A percentile compares a stretch with the other conserved stretches of the same genome.
Conservation (phyloP, 2,113 vertebrate genomes). For the Plecotus auritus region DNA sequence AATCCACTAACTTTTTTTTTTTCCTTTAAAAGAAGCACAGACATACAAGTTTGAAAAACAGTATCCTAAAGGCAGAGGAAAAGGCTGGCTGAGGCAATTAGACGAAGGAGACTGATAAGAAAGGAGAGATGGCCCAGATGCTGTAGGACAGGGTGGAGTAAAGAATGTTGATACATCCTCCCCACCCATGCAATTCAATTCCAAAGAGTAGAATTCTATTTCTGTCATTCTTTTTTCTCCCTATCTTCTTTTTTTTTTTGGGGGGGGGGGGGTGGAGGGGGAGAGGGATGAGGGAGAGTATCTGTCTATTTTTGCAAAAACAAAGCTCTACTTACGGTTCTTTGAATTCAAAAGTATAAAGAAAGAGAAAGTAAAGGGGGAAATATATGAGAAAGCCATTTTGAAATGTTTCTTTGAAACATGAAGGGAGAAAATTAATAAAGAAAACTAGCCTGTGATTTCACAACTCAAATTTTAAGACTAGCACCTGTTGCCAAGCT, state of each 20-base stretch:
- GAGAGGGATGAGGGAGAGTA: fast-evolving
- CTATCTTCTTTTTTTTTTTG: not conserved
- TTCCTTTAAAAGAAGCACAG: not conserved
- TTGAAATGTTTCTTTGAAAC: not conserved
- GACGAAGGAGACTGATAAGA: not conserved
- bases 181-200: not conserved
- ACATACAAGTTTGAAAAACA: not conserved
- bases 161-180: not conserved
- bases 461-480: not conserved
- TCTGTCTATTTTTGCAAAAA: not conserved
- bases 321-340: not conserved
- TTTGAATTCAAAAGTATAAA: slow-evolving; percentile 1
- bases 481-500: not conserved
- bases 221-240: not conserved
- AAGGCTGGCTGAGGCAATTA: not conserved
- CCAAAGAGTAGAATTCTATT: not conserved
- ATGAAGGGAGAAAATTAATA: not conserved
- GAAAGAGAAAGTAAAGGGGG: not conserved
- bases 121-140: too few relatives aligned
- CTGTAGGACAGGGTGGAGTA: not conserved
- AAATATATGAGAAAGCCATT: not conserved
- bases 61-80: not conserved
- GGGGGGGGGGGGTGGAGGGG: too few relatives aligned
- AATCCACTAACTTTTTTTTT: not conserved
- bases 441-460: not conserved